Base-by-base conservation (phyloP, 2,797 vertebrate genomes). In the Poeciliopsis paucimaculata region DNA sequence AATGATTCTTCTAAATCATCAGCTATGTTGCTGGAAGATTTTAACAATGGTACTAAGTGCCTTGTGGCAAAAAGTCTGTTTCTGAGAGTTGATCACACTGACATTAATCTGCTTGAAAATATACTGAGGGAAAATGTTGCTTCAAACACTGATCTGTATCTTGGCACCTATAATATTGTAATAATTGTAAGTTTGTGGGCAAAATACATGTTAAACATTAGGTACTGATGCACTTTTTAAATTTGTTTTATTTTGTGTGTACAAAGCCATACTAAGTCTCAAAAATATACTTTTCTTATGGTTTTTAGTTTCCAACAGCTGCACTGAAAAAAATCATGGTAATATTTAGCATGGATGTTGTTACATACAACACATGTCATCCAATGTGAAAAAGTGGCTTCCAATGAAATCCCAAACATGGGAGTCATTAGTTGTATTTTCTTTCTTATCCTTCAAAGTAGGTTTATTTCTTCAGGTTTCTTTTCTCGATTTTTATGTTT, bases 191-290 rank as follows among this genome's bases (percentile, higher is more conserved):
- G 1, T 41, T 64, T 26, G 73, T 9, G 43, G 81, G 79, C n/a
- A 73, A 78, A 82, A 72, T 68, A 16, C 41, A 77, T 13, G 47
- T 55, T 72, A 6, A 75, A 60, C 31, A 77, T 82, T 34, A 31
- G 75, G 62, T 85, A 72, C 78, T 15, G 57, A 68, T 83, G 82
- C 84, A 86, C 86, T 84, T 89, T 86, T 36, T 75, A 62, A 77
- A 12, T 82, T 5, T 73, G 7, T 72, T n/a, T 43, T 39, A 20
- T 77, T 57, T 15, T 39, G 16, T 26, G 26, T 86, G 43, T 75
- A 26, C 13, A 26, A 70, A 71, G 64, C 34, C 70, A 73, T 62
- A 70, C 3, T 75, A 43, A 73, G 18, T 66, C 76, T 72, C 26
- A 78, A 7, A 81, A 79, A 75, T 13, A 2, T 26, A 16, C 36